These are phyloP conservation scores for Salarias fasciatus DNA, from an alignment of 2,797 vertebrate species.

Conservation along the genomic window DNA sequence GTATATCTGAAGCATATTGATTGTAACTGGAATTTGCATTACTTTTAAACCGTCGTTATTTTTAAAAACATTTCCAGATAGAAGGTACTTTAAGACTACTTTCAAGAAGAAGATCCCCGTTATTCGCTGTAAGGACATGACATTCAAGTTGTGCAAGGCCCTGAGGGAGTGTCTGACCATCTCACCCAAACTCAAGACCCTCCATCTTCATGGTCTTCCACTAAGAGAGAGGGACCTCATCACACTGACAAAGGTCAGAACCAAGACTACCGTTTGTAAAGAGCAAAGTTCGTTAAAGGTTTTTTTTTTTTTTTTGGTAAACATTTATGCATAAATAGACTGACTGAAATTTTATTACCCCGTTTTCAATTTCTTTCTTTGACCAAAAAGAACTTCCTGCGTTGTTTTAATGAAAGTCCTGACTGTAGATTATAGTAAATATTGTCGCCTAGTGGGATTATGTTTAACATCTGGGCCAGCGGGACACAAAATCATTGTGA, in stretches of 20 bases:
- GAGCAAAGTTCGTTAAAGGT: neutral
- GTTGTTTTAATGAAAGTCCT: slow-evolving; percentile 1
- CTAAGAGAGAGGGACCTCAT: slow-evolving; percentile 91
- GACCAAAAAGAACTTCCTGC: neutral
- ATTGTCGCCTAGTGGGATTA: neutral
- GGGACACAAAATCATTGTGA: neutral
- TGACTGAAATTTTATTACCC: neutral
- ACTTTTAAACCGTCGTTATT: neutral
- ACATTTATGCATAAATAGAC: too few species aligned
- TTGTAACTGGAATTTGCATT: too few species aligned
- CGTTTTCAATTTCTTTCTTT: neutral
- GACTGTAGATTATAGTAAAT: neutral
- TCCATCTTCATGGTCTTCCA: slow-evolving; percentile 90
- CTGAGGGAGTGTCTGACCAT: slow-evolving; percentile 87
- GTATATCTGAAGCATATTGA: too few species aligned
- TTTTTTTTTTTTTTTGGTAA: neutral
- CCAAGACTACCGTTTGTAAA: neutral
- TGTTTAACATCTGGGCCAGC: neutral
- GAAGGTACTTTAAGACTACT: slow-evolving; percentile 79
- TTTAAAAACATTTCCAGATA: slow-evolving; percentile 60
- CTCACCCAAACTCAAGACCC: slow-evolving; percentile 85
- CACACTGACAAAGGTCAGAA: slow-evolving; percentile 87
- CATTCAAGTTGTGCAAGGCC: slow-evolving; percentile 89
- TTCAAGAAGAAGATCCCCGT: slow-evolving; percentile 86
- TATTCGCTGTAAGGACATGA: slow-evolving; percentile 89